Percentiles rank a stretch among this genome's conserved stretches.
phyloP scores from a whole-genome alignment of 1,140 invertebrate genomes.

The Heliconius melpomene region DNA sequence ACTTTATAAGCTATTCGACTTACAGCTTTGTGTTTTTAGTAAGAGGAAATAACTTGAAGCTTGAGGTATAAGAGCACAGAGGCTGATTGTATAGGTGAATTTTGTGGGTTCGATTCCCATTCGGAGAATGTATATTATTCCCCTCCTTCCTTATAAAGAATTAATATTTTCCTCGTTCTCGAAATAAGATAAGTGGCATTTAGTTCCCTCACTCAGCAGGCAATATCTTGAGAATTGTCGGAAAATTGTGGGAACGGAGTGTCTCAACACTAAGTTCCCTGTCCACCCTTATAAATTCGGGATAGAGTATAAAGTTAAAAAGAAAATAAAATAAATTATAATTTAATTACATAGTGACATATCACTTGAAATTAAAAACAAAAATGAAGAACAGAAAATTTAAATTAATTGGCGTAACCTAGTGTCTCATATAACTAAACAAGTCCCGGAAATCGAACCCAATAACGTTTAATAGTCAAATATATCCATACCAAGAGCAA shows the following conservation, averaged over 20 bases:
- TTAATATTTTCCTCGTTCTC: no score
- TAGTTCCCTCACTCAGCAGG: no score
- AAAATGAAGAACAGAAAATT: no score
- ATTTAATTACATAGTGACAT: no score
- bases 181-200: no score
- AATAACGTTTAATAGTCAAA: background rate
- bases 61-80: background rate
- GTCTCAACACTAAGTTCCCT: background rate
- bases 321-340: no score
- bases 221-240: no score
- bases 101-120: background rate
- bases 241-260: no score
- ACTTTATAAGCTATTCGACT: slow-evolving; percentile 21
- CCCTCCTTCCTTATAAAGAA: background rate
- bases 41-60: background rate
- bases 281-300: no score
- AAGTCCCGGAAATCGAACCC: background rate
- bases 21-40: background rate
- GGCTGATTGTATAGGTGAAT: background rate
- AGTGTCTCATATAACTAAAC: background rate
- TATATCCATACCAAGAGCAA: background rate
- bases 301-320: no score
- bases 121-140: no score
- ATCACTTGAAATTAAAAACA: no score
- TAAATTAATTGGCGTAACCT: background rate